Base-by-base conservation (phyloP, 1,140 invertebrate genomes). In the Rhyacophila brunnea region DNA sequence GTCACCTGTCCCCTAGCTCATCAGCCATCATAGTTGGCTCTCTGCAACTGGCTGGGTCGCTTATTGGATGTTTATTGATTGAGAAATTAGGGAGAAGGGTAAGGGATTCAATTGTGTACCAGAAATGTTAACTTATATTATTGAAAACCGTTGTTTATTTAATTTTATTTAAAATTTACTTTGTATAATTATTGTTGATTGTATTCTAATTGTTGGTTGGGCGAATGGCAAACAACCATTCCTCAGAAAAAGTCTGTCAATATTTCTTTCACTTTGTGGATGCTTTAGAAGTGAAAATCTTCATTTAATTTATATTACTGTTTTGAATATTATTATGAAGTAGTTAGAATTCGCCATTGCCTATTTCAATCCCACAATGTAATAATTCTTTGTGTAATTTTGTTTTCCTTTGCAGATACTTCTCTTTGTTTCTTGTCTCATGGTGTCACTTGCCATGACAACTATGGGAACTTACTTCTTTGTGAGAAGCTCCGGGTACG, bases 71-170 rank as follows among this genome's bases (percentile, higher is more conserved):
- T 0, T 5, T 71, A 4, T 23, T 74, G 6, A 69, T 75, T 13
- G 74, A 75, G 49, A 64, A 68, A 6, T 46, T 68, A 0, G 74
- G 73, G 0, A 49, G 73, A 19, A 74, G 71, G 60, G 66, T 67
- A 51, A 6, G 42, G 6, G n/a, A 23, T 47, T 7, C 10, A 44
- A 17, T 10, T 13, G 0, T 3, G 7, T 4, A 17, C 19, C 11
- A 4, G 11, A 17, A 14, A 14, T 17, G 14, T 17, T 0, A 17
- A 5, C 11, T 18, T 18, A 17, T 13, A 10, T 44, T 14, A 9
- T 44, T 18, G 3, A 1, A 13, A 17, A 9, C 11, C 7, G 19
- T 1, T 2, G 1, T 1, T 10, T 44, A 11, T 44, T 11, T 14
- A 44, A 44, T 44, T 1, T 18, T 44, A 6, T 10, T 6, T 10